A percentile compares a stretch with the other conserved stretches of the same genome.
These are phyloP conservation scores for Myopa testacea DNA, from an alignment of 2,888 invertebrate genomes.

Conservation along the genomic window DNA sequence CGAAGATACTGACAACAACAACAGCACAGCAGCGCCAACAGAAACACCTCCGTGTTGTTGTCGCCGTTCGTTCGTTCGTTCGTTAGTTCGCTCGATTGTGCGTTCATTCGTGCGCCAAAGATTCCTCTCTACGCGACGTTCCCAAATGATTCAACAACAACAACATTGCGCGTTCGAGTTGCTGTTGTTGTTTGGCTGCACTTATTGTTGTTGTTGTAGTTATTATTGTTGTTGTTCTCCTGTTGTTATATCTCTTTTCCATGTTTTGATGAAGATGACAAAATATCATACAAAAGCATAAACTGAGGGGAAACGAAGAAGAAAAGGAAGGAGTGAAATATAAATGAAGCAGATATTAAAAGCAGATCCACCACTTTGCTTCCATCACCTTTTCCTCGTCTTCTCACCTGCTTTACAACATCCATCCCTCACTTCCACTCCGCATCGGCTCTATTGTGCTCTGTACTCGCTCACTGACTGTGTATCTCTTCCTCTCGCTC, in stretches of 20 bases:
- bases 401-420: not conserved
- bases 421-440: not conserved
- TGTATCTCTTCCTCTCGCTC: not conserved
- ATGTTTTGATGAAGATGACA: constrained; percentile 35
- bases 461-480: not conserved
- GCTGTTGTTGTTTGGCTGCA: constrained; percentile 8
- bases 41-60: not conserved
- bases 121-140: constrained; percentile 13
- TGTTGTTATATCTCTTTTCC: not conserved
- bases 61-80: not conserved
- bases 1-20: constrained; percentile 12
- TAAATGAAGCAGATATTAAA: constrained; percentile 33
- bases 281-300: constrained; percentile 34
- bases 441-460: not conserved
- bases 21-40: not conserved
- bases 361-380: not conserved
- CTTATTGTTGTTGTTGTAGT: constrained; percentile 2
- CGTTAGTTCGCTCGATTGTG: not conserved
- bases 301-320: constrained; percentile 6
- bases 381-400: not conserved
- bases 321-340: not conserved
- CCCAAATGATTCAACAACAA: constrained; percentile 25
- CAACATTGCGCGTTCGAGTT: constrained; percentile 9
- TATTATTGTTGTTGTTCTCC: constrained; percentile 6
- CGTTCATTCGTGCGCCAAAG: not conserved